Percentiles rank a stretch among this genome's conserved stretches.
Evolutionary conservation across 1,140 invertebrate species (phyloP).

Genomic region (Lucilia sericata): DNA sequence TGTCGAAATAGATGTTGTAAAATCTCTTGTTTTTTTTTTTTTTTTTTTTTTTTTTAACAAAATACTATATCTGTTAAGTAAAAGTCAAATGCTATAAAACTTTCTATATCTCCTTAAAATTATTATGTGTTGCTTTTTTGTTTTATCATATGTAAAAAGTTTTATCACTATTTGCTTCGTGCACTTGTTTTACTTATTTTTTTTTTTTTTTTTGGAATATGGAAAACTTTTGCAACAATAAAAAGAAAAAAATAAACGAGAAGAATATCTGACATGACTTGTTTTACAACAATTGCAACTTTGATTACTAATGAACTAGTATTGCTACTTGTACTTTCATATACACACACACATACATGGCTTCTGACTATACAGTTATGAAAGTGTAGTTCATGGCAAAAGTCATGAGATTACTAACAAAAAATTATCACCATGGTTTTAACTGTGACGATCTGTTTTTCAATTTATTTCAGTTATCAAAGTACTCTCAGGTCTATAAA

Average conservation of each 20-base stretch:
- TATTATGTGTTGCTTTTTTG: not conserved
- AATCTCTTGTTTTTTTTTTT: no score
- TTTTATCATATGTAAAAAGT: not conserved
- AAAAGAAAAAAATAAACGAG: not conserved
- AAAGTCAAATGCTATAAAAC: not conserved
- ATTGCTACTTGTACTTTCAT: not conserved
- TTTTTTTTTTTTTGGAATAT: no score
- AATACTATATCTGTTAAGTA: not conserved
- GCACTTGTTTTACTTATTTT: not conserved
- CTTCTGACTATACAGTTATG: no score
- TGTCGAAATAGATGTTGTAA: no score
- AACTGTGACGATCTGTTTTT: no score
- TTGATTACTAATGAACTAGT: conserved; percentile 36
- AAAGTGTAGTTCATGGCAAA: no score
- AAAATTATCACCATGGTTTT: no score
- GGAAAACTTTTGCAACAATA: no score
- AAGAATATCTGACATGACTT: not conserved
- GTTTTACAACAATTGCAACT: conserved; percentile 19
- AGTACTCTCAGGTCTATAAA: no score
- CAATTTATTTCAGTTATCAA: no score
- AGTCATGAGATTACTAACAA: no score
- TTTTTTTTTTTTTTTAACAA: not conserved
- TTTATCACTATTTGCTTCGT: not conserved
- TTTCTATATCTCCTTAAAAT: not conserved
- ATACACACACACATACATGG: no score